Evolutionary conservation across 2,113 vertebrate species (phyloP).

Genomic region (Tapirus terrestris): DNA sequence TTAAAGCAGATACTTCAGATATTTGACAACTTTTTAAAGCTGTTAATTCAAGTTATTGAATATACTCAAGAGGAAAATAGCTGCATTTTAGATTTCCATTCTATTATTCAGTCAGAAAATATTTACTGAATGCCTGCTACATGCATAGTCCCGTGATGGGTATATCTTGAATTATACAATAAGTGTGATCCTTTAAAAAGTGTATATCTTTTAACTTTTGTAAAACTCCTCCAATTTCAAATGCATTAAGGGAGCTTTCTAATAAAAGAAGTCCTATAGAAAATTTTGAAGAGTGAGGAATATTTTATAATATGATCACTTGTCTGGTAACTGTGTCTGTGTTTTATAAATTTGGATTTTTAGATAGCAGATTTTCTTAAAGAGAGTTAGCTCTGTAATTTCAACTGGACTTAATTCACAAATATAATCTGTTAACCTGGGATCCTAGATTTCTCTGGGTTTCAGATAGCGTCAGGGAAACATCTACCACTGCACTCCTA

Average conservation of each 20-base stretch:
- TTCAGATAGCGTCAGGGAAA: slow-evolving; percentile 17
- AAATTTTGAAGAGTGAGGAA: slow-evolving; percentile 37
- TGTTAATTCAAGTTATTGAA: slow-evolving; percentile 57
- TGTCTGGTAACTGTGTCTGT: neutral
- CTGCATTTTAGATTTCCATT: slow-evolving; percentile 42
- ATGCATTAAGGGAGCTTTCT: neutral
- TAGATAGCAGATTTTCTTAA: neutral
- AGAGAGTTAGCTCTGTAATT: neutral
- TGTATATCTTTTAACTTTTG: neutral
- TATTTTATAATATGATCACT: slow-evolving; percentile 20
- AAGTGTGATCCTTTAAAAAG: neutral
- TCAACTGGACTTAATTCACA: neutral
- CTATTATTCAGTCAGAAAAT: slow-evolving; percentile 51
- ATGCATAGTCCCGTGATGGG: neutral
- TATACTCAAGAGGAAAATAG: slow-evolving; percentile 22
- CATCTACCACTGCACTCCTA: neutral
- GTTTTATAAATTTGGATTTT: slow-evolving; percentile 27
- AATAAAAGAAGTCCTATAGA: neutral
- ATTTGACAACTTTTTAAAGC: slow-evolving; percentile 52
- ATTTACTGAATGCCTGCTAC: slow-evolving; percentile 9
- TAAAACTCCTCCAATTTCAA: slow-evolving; percentile 18
- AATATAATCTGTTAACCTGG: slow-evolving; percentile 9
- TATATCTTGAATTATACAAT: slow-evolving; percentile 43
- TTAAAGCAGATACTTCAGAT: slow-evolving; percentile 3
- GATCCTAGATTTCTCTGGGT: neutral